phyloP scores from a whole-genome alignment of 2,797 vertebrate species.

The Sebastes elongatus region DNA sequence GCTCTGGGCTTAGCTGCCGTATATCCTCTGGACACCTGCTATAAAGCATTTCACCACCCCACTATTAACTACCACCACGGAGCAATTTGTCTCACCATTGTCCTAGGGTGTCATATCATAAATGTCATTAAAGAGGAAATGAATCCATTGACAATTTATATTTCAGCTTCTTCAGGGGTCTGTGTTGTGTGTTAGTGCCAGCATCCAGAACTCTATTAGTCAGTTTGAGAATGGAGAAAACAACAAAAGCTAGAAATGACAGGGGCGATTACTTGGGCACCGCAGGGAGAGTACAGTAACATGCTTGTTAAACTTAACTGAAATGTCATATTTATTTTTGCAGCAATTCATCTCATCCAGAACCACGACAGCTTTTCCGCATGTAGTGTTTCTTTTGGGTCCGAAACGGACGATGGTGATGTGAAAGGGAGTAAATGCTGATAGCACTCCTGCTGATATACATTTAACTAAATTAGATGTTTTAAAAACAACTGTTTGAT shows the following conservation, averaged over 20 bases:
- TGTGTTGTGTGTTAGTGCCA: background rate
- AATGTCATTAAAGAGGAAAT: slow-evolving; percentile 28
- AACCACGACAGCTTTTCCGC: background rate
- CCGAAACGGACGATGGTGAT: background rate
- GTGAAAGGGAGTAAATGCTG: background rate
- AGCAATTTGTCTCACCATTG: slow-evolving; percentile 27
- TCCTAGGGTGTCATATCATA: slow-evolving; percentile 29
- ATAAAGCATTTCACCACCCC: slow-evolving; percentile 32
- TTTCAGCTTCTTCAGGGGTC: background rate
- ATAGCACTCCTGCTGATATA: background rate
- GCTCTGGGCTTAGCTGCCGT: slow-evolving; percentile 42
- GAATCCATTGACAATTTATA: slow-evolving; percentile 11
- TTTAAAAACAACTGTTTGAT: background rate
- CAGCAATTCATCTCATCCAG: background rate
- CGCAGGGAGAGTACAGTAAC: background rate
- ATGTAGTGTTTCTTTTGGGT: background rate
- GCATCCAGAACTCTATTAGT: slow-evolving; percentile 3
- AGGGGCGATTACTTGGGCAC: background rate
- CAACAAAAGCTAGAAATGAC: background rate
- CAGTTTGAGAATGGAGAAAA: slow-evolving; percentile 1
- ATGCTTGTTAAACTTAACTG: slow-evolving; percentile 8
- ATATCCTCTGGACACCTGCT: slow-evolving; percentile 47
- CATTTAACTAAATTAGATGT: background rate
- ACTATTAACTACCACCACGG: slow-evolving; percentile 40
- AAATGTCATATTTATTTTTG: slow-evolving; percentile 4